Evolutionary conservation across 2,888 invertebrate species (phyloP).

Genomic region (Macrophya annulata): DNA sequence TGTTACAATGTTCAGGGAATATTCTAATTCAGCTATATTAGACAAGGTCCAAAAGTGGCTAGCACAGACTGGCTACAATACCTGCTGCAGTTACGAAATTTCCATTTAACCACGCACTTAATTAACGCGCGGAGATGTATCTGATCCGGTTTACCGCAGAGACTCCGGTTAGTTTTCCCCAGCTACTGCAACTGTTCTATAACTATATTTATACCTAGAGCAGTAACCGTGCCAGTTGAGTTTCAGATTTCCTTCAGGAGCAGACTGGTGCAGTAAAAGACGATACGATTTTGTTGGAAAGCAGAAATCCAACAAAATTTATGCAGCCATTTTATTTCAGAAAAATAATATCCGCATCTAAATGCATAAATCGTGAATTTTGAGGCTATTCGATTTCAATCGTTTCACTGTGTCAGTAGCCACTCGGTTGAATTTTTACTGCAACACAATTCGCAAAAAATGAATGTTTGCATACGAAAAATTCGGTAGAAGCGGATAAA

Average conservation of each 20-base stretch:
- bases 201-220: neutral
- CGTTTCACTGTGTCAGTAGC: neutral
- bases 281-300: neutral
- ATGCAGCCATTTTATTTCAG: neutral
- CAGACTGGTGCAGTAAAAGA: neutral
- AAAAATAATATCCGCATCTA: neutral
- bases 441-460: neutral
- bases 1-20: conserved; percentile 15
- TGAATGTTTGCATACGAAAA: neutral
- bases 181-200: conserved; percentile 35
- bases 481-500: neutral
- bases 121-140: conserved; percentile 47
- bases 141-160: conserved; percentile 46
- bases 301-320: neutral
- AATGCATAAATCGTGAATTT: neutral
- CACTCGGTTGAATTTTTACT: neutral
- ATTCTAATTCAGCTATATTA: neutral
- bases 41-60: conserved; percentile 7
- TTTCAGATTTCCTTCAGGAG: conserved; percentile 38
- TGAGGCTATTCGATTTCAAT: neutral
- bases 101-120: conserved; percentile 48
- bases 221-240: conserved; percentile 22
- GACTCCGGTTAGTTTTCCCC: conserved; percentile 6
- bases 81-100: conserved; percentile 37
- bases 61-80: neutral